Evolutionary conservation across 2,797 vertebrate genomes (phyloP).

Genomic region (Acanthurus leucopareius): DNA sequence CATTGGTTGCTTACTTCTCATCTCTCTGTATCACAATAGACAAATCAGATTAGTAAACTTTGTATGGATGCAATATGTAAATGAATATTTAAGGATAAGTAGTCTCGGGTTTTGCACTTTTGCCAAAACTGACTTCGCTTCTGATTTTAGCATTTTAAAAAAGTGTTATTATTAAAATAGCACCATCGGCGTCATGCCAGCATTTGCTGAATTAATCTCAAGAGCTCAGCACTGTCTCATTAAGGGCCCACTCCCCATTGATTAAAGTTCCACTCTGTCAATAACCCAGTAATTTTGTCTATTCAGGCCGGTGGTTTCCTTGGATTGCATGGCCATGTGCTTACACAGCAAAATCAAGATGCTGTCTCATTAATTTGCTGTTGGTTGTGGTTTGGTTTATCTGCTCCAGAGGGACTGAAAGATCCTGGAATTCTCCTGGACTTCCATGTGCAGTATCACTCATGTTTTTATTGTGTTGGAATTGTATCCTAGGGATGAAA

Average conservation of each 20-base stretch:
- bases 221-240: slow-evolving; percentile 63
- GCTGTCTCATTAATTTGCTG: slow-evolving; percentile 69
- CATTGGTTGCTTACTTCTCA: neutral
- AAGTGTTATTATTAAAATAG: slow-evolving; percentile 45
- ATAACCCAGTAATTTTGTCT: slow-evolving; percentile 76
- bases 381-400: slow-evolving; percentile 29
- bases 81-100: neutral
- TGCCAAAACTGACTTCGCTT: slow-evolving; percentile 7
- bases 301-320: slow-evolving; percentile 71
- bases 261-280: slow-evolving; percentile 77
- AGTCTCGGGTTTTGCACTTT: neutral
- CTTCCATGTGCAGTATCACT: neutral
- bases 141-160: slow-evolving; percentile 30
- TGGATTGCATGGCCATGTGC: slow-evolving; percentile 68
- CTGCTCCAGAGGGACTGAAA: slow-evolving; percentile 32
- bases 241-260: slow-evolving; percentile 72
- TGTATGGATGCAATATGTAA: neutral
- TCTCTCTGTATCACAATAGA: neutral
- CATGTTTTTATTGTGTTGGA: neutral
- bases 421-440: slow-evolving; percentile 2
- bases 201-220: slow-evolving; percentile 68
- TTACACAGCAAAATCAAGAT: slow-evolving; percentile 67
- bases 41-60: neutral
- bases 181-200: slow-evolving; percentile 57
- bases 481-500: neutral